Base-by-base conservation (phyloP, 2,113 vertebrate genomes). In the Sialia sialis region DNA sequence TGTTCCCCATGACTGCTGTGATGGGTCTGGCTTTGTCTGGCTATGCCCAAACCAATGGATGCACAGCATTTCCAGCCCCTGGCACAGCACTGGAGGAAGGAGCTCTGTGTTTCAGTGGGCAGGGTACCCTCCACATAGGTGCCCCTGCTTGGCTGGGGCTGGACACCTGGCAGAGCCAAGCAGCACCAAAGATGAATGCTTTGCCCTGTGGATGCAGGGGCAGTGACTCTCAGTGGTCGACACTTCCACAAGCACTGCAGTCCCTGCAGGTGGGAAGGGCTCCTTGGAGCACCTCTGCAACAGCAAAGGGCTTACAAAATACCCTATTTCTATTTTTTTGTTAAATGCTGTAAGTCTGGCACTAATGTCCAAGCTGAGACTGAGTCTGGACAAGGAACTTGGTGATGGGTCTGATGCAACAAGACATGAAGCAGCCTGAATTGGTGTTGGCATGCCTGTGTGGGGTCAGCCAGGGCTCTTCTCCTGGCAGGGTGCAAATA, bases 211-310 rank as follows among this genome's bases (percentile, higher is more conserved):
- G 43, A 11, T 38, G 7, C 23, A 27, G 26, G 49, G 49, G 29
- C 27, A 70, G 29, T 14, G 34, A 16, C 48, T n/a, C 49, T 48
- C 29, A 48, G 6, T 1, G 3, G 27, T 9, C 41, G 48, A 30
- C 38, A 32, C 21, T 6, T 73, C 41, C 67, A 43, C 11, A 2
- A 23, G 22, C 19, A 59, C 16, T 0, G 0, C 52, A 34, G 52
- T 59, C 39, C 32, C 60, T 38, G 34, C 2, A 7, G 62, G 13
- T 41, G 79, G 34, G 48, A 74, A 62, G 4, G 70, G 38, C 69
- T 82, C 26, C 44, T 63, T 1, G 0, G 14, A 68, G 78, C 48
- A 63, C 30, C 52, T 63, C 41, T 39, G 25, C 22, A 43, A 25
- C 44, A 73, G 64, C 68, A 70, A 46, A 67, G 19, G 9, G 13